Evolutionary conservation across 2,797 vertebrate species (phyloP).

Genomic region (Cygnus olor): DNA sequence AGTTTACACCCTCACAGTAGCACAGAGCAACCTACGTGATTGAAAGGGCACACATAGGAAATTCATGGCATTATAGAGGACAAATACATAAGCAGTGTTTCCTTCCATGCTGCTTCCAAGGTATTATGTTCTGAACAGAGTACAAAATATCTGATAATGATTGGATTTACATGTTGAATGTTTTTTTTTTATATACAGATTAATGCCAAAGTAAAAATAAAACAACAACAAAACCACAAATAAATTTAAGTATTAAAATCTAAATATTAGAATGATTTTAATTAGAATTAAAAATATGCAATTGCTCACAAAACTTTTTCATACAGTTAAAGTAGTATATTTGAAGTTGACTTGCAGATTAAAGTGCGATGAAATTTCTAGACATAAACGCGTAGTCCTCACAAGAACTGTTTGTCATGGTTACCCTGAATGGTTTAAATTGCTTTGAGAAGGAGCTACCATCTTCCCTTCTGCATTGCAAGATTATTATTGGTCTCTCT

Average conservation of each 20-base stretch:
- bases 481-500: not conserved
- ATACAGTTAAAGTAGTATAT: not conserved
- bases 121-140: not conserved
- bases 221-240: too few species aligned
- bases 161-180: not conserved
- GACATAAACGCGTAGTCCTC: not conserved
- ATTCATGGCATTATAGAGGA: not conserved
- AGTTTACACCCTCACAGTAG: not conserved
- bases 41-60: not conserved
- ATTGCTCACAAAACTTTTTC: not conserved
- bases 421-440: not conserved
- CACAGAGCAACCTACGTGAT: not conserved
- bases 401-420: not conserved
- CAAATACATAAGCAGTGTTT: not conserved
- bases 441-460: not conserved
- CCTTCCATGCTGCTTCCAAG: not conserved
- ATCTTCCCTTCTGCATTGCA: not conserved
- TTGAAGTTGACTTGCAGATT: not conserved
- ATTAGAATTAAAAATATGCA: too few species aligned
- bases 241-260: too few species aligned
- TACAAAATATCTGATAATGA: not conserved
- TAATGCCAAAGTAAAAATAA: not conserved
- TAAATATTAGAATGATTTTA: not conserved
- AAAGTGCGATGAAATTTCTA: not conserved
- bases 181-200: not conserved